A percentile compares a stretch with the other conserved stretches of the same genome.
Evolutionary conservation across 2,888 invertebrate species (phyloP).

Genomic region (Trisateles emortualis): DNA sequence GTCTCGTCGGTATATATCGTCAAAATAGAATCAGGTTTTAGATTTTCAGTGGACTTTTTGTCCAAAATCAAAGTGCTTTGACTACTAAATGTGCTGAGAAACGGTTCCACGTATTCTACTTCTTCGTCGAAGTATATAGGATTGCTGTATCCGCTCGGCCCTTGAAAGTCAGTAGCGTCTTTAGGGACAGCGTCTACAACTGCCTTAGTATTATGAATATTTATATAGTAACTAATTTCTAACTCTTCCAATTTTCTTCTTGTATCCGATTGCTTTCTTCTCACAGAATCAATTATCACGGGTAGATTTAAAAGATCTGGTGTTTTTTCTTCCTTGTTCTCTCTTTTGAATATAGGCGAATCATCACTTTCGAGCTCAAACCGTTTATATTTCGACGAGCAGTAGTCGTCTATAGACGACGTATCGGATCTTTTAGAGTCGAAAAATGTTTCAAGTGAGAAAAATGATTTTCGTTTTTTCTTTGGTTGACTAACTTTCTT

Average conservation of each 20-base stretch:
- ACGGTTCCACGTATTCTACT: conserved; percentile 84
- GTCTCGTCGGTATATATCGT: conserved; percentile 81
- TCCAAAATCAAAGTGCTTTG: conserved; percentile 82
- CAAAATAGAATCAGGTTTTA: conserved; percentile 73
- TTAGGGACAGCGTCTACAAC: conserved; percentile 81
- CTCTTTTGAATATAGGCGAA: conserved; percentile 78
- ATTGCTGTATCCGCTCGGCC: conserved; percentile 76
- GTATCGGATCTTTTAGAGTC: conserved; percentile 82
- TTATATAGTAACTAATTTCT: conserved; percentile 82
- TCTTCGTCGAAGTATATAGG: conserved; percentile 78
- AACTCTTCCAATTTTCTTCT: conserved; percentile 81
- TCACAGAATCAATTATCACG: conserved; percentile 79
- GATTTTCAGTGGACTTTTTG: conserved; percentile 63
- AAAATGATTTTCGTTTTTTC: conserved; percentile 83
- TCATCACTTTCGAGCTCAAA: conserved; percentile 84
- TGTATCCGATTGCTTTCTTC: conserved; percentile 79
- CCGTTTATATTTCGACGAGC: conserved; percentile 83
- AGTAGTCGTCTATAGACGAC: conserved; percentile 82
- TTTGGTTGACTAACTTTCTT: conserved; percentile 75
- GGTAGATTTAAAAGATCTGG: conserved; percentile 81
- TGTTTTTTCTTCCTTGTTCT: conserved; percentile 70
- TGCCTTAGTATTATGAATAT: conserved; percentile 70
- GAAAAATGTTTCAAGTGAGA: conserved; percentile 84
- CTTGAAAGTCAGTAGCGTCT: conserved; percentile 78
- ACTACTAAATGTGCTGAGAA: conserved; percentile 80